Base-by-base conservation (phyloP, 2,113 vertebrate genomes). In the Ophiodon elongatus region DNA sequence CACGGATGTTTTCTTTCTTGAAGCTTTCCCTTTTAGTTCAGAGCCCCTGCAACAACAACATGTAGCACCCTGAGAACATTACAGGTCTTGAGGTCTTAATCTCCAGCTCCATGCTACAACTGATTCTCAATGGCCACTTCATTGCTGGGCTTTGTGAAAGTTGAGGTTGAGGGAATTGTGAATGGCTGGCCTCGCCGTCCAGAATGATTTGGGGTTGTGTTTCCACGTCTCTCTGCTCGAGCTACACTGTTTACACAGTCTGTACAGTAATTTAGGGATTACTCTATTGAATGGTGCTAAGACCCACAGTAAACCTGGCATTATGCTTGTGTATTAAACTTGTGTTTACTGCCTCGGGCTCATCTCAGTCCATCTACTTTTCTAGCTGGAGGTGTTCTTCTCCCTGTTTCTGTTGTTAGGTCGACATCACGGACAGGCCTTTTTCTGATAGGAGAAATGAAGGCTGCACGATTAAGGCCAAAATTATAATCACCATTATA, bases 61-160 rank as follows among this genome's bases (percentile, higher is more conserved):
- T 29, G 4, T 3, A 57, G 29, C 43, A 39, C 19, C 35, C 14
- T 14, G 41, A 68, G 69, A 37, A 64, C 47, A 64, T 19, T 43
- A n/a, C 54, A 66, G 50, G 65, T 71, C 66, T 52, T 41, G 37
- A 72, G 59, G 41, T 50, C 41, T 63, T 65, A 43, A 19, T 45
- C 14, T n/a, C 39, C 27, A 84, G 27, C n/a, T 73, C 37, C 21
- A 39, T 62, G 54, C n/a, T 59, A 35, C 39, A 27, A 73, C 77
- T 57, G 77, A 84, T 84, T 84, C 76, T 70, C 62, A 68, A 23
- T 65, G 45, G 8, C 52, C n/a, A 45, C 56, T 31, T 70, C 39
- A 29, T 54, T 69, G 33, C 43, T 47, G 27, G 69, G 41, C 27
- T 67, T 76, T 76, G 50, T 72, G 25, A 77, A 54, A 29, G 69